phyloP scores from a whole-genome alignment of 2,888 invertebrate genomes.

The Cryptosula pallasiana region DNA sequence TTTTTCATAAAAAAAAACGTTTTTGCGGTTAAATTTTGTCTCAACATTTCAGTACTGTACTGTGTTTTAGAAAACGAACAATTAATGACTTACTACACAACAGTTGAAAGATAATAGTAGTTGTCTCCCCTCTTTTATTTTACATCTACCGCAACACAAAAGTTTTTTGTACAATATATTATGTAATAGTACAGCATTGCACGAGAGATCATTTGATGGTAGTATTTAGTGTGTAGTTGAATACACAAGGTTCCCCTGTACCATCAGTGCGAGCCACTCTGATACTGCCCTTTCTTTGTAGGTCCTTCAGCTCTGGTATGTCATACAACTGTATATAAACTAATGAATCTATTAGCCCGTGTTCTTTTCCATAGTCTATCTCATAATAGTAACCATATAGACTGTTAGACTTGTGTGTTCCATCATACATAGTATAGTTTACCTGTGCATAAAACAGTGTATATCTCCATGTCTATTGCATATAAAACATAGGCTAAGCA shows the following conservation, averaged over 20 bases:
- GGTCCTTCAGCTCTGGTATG: conserved; percentile 32
- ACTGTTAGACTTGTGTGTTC: conserved; percentile 28
- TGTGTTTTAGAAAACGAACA: too few relatives aligned
- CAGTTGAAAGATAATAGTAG: too few relatives aligned
- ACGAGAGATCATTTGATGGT: neutral
- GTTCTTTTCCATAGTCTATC: conserved; percentile 35
- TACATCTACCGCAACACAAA: too few relatives aligned
- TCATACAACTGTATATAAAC: conserved; percentile 39
- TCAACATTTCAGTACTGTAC: too few relatives aligned
- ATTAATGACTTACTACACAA: too few relatives aligned
- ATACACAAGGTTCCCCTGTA: conserved; percentile 33
- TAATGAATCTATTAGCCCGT: conserved; percentile 35
- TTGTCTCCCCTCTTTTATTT: too few relatives aligned
- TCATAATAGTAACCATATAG: conserved; percentile 41
- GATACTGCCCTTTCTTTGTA: conserved; percentile 35
- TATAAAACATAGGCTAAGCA: neutral
- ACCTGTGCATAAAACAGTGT: conserved; percentile 30
- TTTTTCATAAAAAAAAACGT: too few relatives aligned
- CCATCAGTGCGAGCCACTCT: conserved; percentile 31
- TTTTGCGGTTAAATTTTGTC: too few relatives aligned
- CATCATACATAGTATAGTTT: conserved; percentile 34
- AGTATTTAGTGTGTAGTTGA: conserved; percentile 25
- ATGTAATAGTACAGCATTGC: too few relatives aligned
- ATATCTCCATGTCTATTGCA: neutral
- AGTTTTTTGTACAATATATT: too few relatives aligned